Base-by-base conservation (phyloP, 1,140 invertebrate genomes). In the Heliconius melpomene region DNA sequence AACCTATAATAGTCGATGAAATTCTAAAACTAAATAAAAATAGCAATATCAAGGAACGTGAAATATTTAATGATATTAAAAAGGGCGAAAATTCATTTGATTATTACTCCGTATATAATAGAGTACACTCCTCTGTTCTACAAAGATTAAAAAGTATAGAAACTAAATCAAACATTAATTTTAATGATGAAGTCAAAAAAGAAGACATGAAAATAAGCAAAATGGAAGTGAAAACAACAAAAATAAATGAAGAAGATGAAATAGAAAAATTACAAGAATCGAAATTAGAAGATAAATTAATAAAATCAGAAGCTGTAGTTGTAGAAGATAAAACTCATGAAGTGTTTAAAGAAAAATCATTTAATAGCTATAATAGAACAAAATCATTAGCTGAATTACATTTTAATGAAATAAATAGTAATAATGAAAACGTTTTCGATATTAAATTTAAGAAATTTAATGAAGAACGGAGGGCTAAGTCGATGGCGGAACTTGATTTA, bases 401-500 rank as follows among this genome's bases (percentile, higher is more conserved):
- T 29, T 66, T 26, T 66, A 66, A 29, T 29, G 32, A 38, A 9
- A 72, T 7, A 38, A 38, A 38, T 23, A 40, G 38, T n/a, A 9
- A 26, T n/a, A 40, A 72, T 72, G 60, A 66, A 13, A 66, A 66
- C 6, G 60, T 66, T 26, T 66, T 66, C 16, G 26, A 66, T 66
- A 29, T 29, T 6, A 66, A 66, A 29, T 66, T 66, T 66, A 66
- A 29, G 13, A 75, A 80, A n/a, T 75, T 78, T 7, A 78, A 79
- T 18, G 75, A 71, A 79, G 79, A 85, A 23, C 86, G 84, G 80
- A 78, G 82, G 46, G 83, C 83, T 0, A 89, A 88, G 46, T 91
- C 89, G 3, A 40, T 89, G 23, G 90, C 87, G 3, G 90, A 92
- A 36, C 36, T 90, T 18, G 89, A 92, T 66, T 79, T 90, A 74